phyloP scores from a whole-genome alignment of 2,888 invertebrate genomes.

The Trichopoda pennipes region DNA sequence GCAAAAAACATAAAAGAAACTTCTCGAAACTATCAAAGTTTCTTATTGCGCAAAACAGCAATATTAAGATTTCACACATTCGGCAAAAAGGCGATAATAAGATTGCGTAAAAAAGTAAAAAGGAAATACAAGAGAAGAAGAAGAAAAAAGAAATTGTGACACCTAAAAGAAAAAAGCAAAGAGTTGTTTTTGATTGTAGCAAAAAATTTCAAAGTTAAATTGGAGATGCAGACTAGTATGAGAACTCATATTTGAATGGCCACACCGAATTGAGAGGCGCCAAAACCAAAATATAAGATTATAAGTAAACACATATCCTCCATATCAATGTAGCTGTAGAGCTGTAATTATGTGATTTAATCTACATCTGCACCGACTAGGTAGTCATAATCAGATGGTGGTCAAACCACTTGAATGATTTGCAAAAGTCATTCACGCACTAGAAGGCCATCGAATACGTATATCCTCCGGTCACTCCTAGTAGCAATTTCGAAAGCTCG shows the following conservation, averaged over 20 bases:
- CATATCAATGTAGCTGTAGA: too few relatives aligned
- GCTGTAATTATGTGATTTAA: too few relatives aligned
- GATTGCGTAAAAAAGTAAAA: constrained; percentile 16
- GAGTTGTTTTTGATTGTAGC: constrained; percentile 57
- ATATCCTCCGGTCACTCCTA: too few relatives aligned
- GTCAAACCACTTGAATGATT: too few relatives aligned
- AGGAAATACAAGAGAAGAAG: too few relatives aligned
- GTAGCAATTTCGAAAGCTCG: too few relatives aligned
- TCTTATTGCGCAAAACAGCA: constrained; percentile 37
- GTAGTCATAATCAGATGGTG: too few relatives aligned
- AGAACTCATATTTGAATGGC: not conserved
- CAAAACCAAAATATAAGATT: not conserved
- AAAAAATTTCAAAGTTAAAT: constrained; percentile 42
- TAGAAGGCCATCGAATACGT: too few relatives aligned
- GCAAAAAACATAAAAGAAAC: constrained; percentile 13
- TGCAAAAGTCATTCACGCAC: too few relatives aligned
- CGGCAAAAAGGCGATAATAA: constrained; percentile 29
- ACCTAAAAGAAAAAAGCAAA: constrained; percentile 27
- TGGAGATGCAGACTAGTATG: constrained; percentile 2
- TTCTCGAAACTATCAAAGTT: constrained; percentile 44
- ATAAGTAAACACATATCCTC: too few relatives aligned
- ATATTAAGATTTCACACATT: constrained; percentile 59
- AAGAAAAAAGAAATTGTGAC: constrained; percentile 49
- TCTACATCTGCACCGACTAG: too few relatives aligned
- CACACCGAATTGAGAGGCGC: not conserved